Evolutionary conservation across 2,888 invertebrate species (phyloP).

Genomic region (Antitype chi): DNA sequence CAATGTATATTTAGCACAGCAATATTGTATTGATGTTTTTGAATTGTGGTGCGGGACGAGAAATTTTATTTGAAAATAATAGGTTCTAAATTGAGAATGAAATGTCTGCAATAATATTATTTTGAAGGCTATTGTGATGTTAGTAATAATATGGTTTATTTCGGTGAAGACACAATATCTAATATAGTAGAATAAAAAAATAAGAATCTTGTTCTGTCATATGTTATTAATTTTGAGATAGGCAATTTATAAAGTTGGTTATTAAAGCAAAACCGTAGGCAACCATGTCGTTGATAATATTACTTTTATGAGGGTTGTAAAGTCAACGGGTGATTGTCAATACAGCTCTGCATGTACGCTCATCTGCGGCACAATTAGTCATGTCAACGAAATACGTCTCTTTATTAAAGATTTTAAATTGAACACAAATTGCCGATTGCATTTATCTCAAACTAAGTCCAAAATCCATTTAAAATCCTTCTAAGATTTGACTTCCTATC

Average conservation of each 20-base stretch:
- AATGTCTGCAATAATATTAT: constrained; percentile 25
- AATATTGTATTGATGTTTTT: constrained; percentile 9
- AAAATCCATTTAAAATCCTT: background rate
- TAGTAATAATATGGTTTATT: constrained; percentile 24
- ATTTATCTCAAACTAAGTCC: background rate
- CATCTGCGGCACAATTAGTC: background rate
- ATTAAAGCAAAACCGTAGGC: constrained; percentile 8
- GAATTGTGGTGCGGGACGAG: background rate
- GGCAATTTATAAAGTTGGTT: constrained; percentile 33
- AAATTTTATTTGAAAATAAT: constrained; percentile 54
- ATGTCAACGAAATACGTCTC: background rate
- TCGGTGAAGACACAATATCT: background rate
- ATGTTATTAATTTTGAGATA: constrained; percentile 40
- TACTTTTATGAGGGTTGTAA: background rate
- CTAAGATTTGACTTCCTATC: background rate
- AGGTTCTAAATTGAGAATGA: constrained; percentile 32
- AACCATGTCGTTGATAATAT: constrained; percentile 1
- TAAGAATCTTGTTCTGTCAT: constrained; percentile 22
- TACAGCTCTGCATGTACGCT: background rate
- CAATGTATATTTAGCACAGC: constrained; percentile 30
- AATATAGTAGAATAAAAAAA: constrained; percentile 19
- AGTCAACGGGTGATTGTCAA: background rate
- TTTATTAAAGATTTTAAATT: background rate
- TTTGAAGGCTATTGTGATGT: constrained; percentile 26
- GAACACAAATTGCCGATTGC: too few species aligned